phyloP scores from a whole-genome alignment of 1,140 invertebrate species.

The Nymphalis io region DNA sequence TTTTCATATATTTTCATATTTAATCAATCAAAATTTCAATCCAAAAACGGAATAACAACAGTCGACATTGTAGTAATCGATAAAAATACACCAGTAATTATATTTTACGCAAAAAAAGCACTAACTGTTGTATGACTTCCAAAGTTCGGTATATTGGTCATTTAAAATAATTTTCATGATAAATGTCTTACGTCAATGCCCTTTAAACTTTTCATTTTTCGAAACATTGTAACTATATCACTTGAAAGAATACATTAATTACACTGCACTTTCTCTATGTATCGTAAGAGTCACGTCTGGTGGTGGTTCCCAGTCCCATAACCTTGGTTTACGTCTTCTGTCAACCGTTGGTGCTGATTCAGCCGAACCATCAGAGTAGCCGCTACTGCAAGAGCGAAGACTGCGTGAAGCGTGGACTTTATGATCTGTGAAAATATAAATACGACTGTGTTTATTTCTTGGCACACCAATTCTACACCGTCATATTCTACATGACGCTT shows the following conservation, averaged over 20 bases:
- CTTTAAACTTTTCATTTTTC: background rate
- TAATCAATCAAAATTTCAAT: too few species aligned
- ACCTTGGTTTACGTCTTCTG: conserved; percentile 49
- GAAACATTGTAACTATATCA: background rate
- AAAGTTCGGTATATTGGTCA: too few species aligned
- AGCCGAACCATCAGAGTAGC: conserved; percentile 61
- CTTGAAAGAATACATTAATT: conserved; percentile 24
- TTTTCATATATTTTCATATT: too few species aligned
- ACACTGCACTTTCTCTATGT: conserved; percentile 67
- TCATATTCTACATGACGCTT: too few species aligned
- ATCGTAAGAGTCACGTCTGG: conserved; percentile 69
- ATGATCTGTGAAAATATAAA: conserved; percentile 51
- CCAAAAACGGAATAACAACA: too few species aligned
- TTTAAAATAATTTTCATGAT: too few species aligned
- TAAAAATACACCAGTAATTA: too few species aligned
- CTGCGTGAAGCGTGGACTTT: conserved; percentile 61
- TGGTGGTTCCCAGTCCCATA: conserved; percentile 62
- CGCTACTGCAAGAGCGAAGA: conserved; percentile 65
- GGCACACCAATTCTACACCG: too few species aligned
- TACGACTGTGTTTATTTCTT: too few species aligned
- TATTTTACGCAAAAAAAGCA: too few species aligned
- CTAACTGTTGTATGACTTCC: too few species aligned
- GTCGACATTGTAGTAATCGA: too few species aligned
- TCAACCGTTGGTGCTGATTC: conserved; percentile 53
- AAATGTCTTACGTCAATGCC: background rate